phyloP scores from a whole-genome alignment of 1,140 invertebrate species.

The Monochamus saltuarius region DNA sequence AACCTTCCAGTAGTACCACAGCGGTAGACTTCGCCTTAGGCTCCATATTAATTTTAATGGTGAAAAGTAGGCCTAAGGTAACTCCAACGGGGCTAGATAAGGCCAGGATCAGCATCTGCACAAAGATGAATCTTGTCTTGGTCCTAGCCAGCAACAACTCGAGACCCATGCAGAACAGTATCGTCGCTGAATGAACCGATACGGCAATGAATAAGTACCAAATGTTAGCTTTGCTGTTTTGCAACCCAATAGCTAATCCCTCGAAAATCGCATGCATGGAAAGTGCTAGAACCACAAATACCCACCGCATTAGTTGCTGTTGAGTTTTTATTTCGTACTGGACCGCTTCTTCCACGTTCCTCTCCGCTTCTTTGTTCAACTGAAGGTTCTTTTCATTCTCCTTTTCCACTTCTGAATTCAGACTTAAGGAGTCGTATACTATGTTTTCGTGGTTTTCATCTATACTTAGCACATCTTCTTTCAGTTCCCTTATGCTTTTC shows the following conservation, averaged over 20 bases:
- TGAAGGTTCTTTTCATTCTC: constrained; percentile 11
- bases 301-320: constrained; percentile 57
- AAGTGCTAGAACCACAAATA: constrained; percentile 72
- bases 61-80: constrained; percentile 57
- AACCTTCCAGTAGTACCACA: constrained; percentile 46
- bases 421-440: constrained; percentile 12
- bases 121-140: constrained; percentile 57
- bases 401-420: constrained; percentile 3
- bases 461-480: neutral
- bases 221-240: constrained; percentile 61
- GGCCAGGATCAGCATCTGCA: constrained; percentile 63
- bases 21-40: constrained; percentile 44
- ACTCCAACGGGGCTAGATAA: constrained; percentile 72
- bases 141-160: constrained; percentile 68
- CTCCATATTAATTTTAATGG: constrained; percentile 38
- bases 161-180: constrained; percentile 69
- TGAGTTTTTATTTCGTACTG: constrained; percentile 33
- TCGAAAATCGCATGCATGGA: constrained; percentile 81
- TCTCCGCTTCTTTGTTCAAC: neutral
- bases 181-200: constrained; percentile 74
- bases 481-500: neutral
- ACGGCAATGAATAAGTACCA: constrained; percentile 72
- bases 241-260: constrained; percentile 77
- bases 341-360: neutral
- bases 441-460: constrained; percentile 11